Base-by-base conservation (phyloP, 1,140 invertebrate genomes). In the Oreohelix idahoensis region DNA sequence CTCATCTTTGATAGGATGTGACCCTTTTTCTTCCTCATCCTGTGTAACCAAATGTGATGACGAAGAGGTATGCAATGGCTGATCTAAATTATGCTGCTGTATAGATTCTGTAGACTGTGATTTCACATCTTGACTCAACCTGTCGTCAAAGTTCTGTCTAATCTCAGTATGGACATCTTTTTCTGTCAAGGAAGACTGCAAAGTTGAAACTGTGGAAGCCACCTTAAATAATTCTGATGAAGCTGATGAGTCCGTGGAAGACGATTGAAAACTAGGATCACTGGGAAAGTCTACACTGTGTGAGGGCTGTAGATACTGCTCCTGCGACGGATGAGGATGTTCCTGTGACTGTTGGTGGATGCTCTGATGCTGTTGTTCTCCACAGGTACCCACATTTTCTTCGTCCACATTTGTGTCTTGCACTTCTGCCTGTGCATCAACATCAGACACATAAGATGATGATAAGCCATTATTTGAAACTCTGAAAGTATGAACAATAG, bases 71-170 rank as follows among this genome's bases (percentile, higher is more conserved):
- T 8, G 2, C 17, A 35, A 66, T 35, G n/a, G 17, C 29, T 29
- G 63, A 66, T 66, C 63, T 66, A 66, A 29, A 66, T 66, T 29
- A 32, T 29, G 29, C 63, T 66, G n/a, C n/a, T 66, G 2, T 66
- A 66, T 66, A 66, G 63, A 58, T 10, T n/a, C 53, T 58, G 53
- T 20, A 58, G 53, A 66, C 63, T 66, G 51, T 15, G 51, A 58
- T 10, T 58, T 58, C 26, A 58, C 8, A 58, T 66, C 29, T 5
- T 13, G 63, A 66, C n/a, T 32, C 11, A 66, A 66, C 4, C 63
- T 66, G n/a, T 66, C 63, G 1, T 66, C 63, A 35, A 32, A 66
- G 23, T 29, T 29, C 4, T 32, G n/a, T 23, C 63, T 66, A 66
- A 35, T 32, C n/a, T 66, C 63, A 66, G 4, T 8, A 32, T 17